Percentiles rank a stretch among this genome's conserved stretches.
These are phyloP conservation scores for Sitobion miscanthi DNA, from an alignment of 1,140 invertebrate species.

Conservation along the genomic window DNA sequence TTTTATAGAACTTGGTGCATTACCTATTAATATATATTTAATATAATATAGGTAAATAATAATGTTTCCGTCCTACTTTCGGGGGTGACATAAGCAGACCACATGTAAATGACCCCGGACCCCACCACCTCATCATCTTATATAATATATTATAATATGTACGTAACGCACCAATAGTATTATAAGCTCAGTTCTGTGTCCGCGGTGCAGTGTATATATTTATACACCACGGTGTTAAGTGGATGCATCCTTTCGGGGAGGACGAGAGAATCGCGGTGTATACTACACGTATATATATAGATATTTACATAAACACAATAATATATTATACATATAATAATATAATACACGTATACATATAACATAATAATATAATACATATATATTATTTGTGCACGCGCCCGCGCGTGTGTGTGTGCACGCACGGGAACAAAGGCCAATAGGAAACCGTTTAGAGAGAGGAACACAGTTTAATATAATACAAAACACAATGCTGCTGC, in stretches of 20 bases:
- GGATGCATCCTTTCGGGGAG: slow-evolving; percentile 17
- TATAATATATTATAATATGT: not conserved
- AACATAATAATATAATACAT: slow-evolving; percentile 1
- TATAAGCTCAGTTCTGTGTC: not conserved
- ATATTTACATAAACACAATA: not conserved
- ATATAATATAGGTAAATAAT: not conserved
- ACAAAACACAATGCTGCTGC: slow-evolving; percentile 53
- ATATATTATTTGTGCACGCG: slow-evolving; percentile 9
- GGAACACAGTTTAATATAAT: slow-evolving; percentile 56
- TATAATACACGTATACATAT: not conserved
- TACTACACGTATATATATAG: not conserved
- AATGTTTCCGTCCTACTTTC: not conserved
- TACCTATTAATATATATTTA: not conserved
- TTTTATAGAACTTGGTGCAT: not conserved
- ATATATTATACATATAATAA: slow-evolving; percentile 19
- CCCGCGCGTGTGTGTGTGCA: not conserved
- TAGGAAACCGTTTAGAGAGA: slow-evolving; percentile 56
- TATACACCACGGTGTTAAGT: slow-evolving; percentile 44
- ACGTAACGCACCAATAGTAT: not conserved
- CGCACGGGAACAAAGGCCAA: slow-evolving; percentile 49
- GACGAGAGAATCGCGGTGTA: not conserved
- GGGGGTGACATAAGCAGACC: not conserved
- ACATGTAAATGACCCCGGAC: not conserved
- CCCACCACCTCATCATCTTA: not conserved
- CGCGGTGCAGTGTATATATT: not conserved